These are phyloP conservation scores for Idris sp. DNA, from an alignment of 1,140 invertebrate genomes.

Conservation along the genomic window DNA sequence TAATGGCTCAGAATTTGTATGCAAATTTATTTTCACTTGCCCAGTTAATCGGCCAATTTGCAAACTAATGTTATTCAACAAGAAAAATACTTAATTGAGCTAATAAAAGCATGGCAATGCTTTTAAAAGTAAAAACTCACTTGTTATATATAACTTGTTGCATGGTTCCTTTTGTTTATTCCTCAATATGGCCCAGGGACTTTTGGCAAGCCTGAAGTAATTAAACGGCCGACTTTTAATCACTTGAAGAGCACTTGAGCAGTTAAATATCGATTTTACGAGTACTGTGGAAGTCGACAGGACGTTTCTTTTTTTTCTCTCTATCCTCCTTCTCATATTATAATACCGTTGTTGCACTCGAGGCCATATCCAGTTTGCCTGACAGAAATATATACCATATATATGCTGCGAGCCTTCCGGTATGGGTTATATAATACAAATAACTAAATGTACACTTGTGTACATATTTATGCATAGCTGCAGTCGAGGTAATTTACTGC, in stretches of 20 bases:
- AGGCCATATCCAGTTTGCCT: slow-evolving; percentile 37
- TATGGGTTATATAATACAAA: slow-evolving; percentile 55
- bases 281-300: slow-evolving; percentile 6
- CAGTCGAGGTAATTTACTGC: too few relatives aligned
- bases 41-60: too few relatives aligned
- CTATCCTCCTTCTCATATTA: slow-evolving; percentile 37
- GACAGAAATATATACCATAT: slow-evolving; percentile 47
- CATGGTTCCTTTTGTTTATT: slow-evolving; percentile 33
- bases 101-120: too few relatives aligned
- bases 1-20: too few relatives aligned
- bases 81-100: too few relatives aligned
- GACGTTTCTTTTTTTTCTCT: slow-evolving; percentile 28
- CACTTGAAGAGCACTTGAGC: slow-evolving; percentile 42
- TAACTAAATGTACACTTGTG: slow-evolving; percentile 33
- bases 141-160: slow-evolving; percentile 40
- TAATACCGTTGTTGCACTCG: slow-evolving; percentile 42
- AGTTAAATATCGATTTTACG: slow-evolving; percentile 49
- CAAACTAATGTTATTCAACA: too few relatives aligned
- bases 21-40: too few relatives aligned
- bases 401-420: slow-evolving; percentile 57
- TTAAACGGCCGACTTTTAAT: slow-evolving; percentile 55
- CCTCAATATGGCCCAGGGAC: slow-evolving; percentile 12
- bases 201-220: slow-evolving; percentile 40
- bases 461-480: slow-evolving; percentile 17
- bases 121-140: slow-evolving; percentile 4